phyloP scores from a whole-genome alignment of 2,113 vertebrate genomes.

The Chamaea fasciata region DNA sequence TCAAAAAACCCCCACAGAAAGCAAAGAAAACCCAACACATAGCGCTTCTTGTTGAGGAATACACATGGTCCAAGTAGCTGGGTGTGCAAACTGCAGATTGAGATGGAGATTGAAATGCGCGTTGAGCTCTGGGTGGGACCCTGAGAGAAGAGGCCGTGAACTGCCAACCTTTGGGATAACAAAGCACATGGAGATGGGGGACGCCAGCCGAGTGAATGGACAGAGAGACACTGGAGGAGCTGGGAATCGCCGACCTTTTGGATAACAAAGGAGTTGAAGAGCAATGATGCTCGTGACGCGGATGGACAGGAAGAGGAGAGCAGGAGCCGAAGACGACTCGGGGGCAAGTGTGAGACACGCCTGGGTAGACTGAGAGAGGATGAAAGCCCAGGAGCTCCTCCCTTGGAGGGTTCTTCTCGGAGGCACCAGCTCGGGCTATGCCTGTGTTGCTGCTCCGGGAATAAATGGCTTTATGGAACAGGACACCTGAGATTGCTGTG shows the following conservation, averaged over 20 bases:
- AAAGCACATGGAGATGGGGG: background rate
- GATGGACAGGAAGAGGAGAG: background rate
- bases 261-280: background rate
- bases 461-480: background rate
- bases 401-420: background rate
- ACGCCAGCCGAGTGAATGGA: background rate
- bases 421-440: background rate
- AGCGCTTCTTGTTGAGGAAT: background rate
- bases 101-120: background rate
- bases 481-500: background rate
- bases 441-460: background rate
- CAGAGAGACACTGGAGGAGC: background rate
- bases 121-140: background rate
- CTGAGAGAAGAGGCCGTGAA: background rate
- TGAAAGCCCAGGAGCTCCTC: background rate
- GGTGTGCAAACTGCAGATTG: background rate
- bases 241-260: background rate
- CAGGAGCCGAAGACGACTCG: fast-evolving
- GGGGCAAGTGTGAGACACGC: fast-evolving
- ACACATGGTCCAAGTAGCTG: background rate
- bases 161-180: background rate
- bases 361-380: background rate
- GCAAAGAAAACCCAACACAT: background rate
- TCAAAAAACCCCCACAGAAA: background rate
- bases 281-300: background rate